Percentiles rank a stretch among this genome's conserved stretches.
Conservation (phyloP, 2,113 vertebrate species). For the Piprites chloris region DNA sequence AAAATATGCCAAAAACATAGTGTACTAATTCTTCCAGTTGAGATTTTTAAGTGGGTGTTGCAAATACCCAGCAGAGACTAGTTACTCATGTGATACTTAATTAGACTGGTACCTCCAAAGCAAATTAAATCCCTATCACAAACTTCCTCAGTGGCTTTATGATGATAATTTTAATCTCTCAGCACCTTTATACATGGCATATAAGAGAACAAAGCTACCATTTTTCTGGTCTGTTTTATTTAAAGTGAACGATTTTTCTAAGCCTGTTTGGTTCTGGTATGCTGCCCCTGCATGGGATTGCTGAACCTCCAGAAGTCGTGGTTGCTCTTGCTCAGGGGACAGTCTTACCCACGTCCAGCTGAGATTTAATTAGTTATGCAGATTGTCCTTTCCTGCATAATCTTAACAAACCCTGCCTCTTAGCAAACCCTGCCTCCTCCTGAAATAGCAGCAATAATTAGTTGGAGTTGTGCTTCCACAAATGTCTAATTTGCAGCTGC, state of each 20-base stretch:
- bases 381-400: not conserved
- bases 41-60: not conserved
- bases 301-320: not conserved
- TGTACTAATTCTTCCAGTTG: not conserved
- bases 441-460: not conserved
- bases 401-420: not conserved
- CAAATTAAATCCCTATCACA: not conserved
- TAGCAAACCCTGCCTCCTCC: not conserved
- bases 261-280: not conserved
- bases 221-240: not conserved
- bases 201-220: not conserved
- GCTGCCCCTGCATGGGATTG: not conserved
- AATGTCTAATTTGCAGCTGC: not conserved
- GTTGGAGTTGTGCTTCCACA: not conserved
- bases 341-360: not conserved
- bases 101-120: not conserved
- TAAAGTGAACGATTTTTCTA: not conserved
- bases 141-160: not conserved
- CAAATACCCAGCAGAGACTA: not conserved
- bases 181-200: not conserved
- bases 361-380: not conserved
- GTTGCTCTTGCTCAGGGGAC: not conserved
- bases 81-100: not conserved
- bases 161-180: not conserved
- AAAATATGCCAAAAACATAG: not conserved